Percentiles rank a stretch among this genome's conserved stretches.
Conservation (phyloP, 2,797 vertebrate species). For the Calcarius lapponicus region DNA sequence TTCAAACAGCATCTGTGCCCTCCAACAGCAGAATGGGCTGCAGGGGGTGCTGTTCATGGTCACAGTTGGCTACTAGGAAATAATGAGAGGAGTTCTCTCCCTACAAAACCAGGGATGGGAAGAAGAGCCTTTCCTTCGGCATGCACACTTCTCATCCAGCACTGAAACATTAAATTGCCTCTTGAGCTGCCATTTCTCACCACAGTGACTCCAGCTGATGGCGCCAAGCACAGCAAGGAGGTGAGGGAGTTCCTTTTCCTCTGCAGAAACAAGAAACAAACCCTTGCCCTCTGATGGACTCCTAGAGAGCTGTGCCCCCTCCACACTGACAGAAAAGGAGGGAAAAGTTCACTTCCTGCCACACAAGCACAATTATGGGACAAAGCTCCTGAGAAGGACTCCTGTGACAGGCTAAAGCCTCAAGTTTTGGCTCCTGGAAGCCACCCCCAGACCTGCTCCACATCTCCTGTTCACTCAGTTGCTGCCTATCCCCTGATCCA, state of each 20-base stretch:
- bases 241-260: not conserved
- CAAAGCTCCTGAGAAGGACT: not conserved
- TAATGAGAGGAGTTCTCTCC: not conserved
- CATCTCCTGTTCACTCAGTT: accelerated
- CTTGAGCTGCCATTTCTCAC: not conserved
- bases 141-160: not conserved
- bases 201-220: accelerated
- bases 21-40: not conserved
- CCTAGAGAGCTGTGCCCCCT: not conserved
- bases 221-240: not conserved
- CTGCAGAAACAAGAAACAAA: not conserved
- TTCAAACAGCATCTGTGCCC: not conserved
- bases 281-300: accelerated
- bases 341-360: not conserved
- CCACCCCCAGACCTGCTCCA: accelerated
- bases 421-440: not conserved
- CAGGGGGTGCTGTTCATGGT: not conserved
- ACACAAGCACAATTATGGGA: accelerated
- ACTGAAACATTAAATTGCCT: not conserved
- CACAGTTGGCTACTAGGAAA: not conserved
- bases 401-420: not conserved
- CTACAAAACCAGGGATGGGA: accelerated
- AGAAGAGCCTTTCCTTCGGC: not conserved
- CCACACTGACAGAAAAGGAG: accelerated
- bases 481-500: accelerated